phyloP scores from a whole-genome alignment of 2,797 vertebrate species.

The Hirundo rustica region DNA sequence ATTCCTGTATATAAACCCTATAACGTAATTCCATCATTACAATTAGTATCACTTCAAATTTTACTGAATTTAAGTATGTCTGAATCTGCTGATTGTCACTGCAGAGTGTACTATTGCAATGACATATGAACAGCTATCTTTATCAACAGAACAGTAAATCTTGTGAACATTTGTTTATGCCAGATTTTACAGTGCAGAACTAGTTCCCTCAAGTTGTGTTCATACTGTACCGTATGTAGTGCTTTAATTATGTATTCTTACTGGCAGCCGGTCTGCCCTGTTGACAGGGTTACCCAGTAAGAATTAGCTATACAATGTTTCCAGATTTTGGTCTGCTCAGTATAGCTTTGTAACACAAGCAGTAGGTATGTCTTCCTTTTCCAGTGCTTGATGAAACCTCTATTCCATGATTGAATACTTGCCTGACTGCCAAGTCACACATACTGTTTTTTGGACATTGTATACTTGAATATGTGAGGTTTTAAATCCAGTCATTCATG shows the following conservation, averaged over 20 bases:
- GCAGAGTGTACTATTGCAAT: neutral
- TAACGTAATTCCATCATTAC: neutral
- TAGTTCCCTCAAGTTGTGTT: neutral
- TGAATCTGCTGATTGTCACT: neutral
- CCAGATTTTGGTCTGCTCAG: neutral
- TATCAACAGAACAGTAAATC: neutral
- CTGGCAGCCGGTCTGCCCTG: neutral
- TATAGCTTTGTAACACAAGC: neutral
- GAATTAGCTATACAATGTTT: neutral
- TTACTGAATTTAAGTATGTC: neutral
- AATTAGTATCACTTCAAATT: neutral
- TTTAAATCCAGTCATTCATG: constrained; percentile 33
- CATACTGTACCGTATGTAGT: neutral
- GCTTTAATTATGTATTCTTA: neutral
- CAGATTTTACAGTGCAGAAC: neutral
- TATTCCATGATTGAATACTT: neutral
- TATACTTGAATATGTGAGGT: neutral
- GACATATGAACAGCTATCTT: neutral
- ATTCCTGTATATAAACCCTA: neutral
- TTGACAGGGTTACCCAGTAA: neutral
- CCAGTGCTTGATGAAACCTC: neutral
- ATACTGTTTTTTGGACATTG: neutral
- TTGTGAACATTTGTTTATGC: neutral
- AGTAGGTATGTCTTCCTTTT: neutral
- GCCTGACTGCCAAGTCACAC: neutral